Evolutionary conservation across 2,797 vertebrate species (phyloP).

Genomic region (Craterocephalus amniculus): DNA sequence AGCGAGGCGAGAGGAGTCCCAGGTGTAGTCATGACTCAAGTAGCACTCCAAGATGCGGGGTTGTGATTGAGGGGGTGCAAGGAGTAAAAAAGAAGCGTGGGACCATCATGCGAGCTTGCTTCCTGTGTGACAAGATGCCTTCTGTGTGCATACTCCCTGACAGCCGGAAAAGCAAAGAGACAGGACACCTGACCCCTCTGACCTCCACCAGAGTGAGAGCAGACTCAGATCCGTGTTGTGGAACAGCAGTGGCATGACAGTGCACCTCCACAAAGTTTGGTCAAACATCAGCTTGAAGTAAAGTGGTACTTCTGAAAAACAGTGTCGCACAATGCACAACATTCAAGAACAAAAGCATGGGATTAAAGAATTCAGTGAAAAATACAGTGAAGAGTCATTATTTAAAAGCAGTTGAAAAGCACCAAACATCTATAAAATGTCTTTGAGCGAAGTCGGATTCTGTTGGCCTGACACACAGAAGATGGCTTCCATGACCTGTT

Average conservation of each 20-base stretch:
- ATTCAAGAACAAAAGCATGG: constrained; percentile 7
- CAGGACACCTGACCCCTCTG: constrained; percentile 50
- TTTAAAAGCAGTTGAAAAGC: background rate
- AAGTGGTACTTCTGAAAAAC: constrained; percentile 7
- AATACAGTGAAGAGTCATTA: background rate
- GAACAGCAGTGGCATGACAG: constrained; percentile 36
- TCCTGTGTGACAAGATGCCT: constrained; percentile 66
- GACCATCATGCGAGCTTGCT: constrained; percentile 51
- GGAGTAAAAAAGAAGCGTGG: constrained; percentile 33
- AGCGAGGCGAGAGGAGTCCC: constrained; percentile 67
- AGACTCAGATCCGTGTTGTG: constrained; percentile 43
- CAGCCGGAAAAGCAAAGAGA: constrained; percentile 66
- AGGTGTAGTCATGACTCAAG: constrained; percentile 75
- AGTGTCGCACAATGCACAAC: background rate
- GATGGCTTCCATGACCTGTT: background rate
- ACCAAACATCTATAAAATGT: background rate
- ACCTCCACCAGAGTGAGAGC: constrained; percentile 59
- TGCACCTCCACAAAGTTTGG: constrained; percentile 26
- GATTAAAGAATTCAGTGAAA: constrained; percentile 2
- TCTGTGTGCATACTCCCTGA: constrained; percentile 52
- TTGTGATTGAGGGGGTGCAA: constrained; percentile 54
- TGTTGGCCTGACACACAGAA: background rate
- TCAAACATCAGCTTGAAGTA: background rate
- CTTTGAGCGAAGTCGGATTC: background rate
- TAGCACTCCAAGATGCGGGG: constrained; percentile 55